Percentiles rank a stretch among this genome's conserved stretches.
These are phyloP conservation scores for Spisula subtruncata DNA, from an alignment of 2,888 invertebrate species.

Conservation along the genomic window DNA sequence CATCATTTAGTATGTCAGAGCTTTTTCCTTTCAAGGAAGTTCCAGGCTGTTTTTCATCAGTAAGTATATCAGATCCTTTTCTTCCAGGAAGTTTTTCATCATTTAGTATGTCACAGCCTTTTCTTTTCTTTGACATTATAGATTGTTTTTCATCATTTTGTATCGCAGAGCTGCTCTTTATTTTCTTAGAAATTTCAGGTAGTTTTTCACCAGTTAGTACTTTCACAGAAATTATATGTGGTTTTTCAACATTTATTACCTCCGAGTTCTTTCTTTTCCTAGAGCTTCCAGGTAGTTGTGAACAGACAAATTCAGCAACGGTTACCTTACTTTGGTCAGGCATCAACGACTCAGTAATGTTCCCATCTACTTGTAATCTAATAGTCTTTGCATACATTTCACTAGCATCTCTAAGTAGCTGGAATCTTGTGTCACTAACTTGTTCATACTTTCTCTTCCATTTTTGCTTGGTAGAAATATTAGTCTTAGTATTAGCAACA, in stretches of 20 bases:
- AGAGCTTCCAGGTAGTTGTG: too few species aligned
- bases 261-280: neutral
- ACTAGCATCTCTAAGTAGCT: conserved; percentile 5
- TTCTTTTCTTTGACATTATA: too few species aligned
- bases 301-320: neutral
- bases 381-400: conserved; percentile 13
- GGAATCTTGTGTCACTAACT: neutral
- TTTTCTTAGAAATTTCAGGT: neutral
- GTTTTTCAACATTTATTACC: neutral
- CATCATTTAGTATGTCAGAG: neutral
- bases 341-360: neutral
- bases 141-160: neutral
- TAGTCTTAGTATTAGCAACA: neutral
- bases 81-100: too few species aligned
- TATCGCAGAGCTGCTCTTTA: neutral
- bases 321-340: neutral
- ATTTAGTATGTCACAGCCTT: too few species aligned
- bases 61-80: too few species aligned
- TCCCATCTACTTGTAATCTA: neutral
- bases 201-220: neutral
- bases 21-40: neutral
- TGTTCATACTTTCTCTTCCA: conserved; percentile 33
- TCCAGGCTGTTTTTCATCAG: neutral
- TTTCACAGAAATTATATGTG: neutral
- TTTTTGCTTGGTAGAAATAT: neutral